Evolutionary conservation across 2,888 invertebrate genomes (phyloP).

Genomic region (Teleogryllus oceanicus): DNA sequence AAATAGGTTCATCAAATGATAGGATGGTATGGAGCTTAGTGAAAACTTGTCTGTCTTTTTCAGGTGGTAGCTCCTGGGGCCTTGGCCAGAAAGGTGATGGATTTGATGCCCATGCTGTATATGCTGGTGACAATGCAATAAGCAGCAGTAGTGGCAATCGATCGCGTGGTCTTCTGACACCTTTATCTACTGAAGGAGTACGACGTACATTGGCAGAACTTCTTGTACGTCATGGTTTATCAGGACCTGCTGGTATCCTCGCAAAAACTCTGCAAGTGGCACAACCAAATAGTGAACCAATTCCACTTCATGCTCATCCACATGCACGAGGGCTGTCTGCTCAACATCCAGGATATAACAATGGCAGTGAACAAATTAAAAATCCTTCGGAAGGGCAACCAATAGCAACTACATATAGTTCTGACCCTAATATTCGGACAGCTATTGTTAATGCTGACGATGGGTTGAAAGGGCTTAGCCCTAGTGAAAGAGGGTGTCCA

Average conservation of each 20-base stretch:
- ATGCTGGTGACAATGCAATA: constrained; percentile 50
- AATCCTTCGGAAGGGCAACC: constrained; percentile 27
- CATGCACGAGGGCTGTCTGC: constrained; percentile 24
- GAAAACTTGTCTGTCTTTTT: neutral
- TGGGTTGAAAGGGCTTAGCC: neutral
- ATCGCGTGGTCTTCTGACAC: constrained; percentile 41
- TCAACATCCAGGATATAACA: neutral
- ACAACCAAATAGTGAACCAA: constrained; percentile 30
- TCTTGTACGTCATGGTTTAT: constrained; percentile 51
- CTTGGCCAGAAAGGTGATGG: constrained; percentile 28
- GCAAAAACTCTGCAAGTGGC: constrained; percentile 26
- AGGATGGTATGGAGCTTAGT: too few relatives aligned
- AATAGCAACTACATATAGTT: constrained; percentile 28
- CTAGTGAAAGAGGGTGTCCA: neutral
- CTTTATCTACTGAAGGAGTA: constrained; percentile 50
- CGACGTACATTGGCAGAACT: constrained; percentile 52
- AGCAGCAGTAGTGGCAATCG: constrained; percentile 42
- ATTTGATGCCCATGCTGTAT: constrained; percentile 50
- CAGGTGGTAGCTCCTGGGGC: constrained; percentile 31
- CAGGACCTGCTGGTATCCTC: constrained; percentile 34
- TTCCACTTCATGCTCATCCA: constrained; percentile 22
- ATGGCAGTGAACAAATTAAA: neutral
- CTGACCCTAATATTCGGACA: constrained; percentile 9
- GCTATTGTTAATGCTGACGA: neutral
- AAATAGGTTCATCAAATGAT: too few relatives aligned